A percentile compares a stretch with the other conserved stretches of the same genome.
Evolutionary conservation across 2,797 vertebrate genomes (phyloP).

Genomic region (Podarcis siculus): DNA sequence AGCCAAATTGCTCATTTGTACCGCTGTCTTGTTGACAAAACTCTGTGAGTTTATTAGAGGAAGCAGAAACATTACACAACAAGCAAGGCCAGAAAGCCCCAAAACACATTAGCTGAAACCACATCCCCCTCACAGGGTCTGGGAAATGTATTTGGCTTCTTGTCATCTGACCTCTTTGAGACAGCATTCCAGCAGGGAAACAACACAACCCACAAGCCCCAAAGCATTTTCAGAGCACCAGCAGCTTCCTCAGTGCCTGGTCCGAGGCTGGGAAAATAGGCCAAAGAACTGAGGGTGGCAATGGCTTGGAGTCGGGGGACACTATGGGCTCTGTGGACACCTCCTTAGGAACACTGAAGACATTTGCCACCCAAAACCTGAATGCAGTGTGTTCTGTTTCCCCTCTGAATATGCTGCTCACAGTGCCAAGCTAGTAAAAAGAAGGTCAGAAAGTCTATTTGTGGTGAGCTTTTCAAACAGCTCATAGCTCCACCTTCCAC

Average conservation of each 20-base stretch:
- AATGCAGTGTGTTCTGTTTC: not conserved
- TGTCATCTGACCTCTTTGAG: slow-evolving; percentile 19
- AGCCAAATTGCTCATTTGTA: no score
- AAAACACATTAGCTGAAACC: not conserved
- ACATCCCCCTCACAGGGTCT: not conserved
- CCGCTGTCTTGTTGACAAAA: no score
- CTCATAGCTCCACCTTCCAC: not conserved
- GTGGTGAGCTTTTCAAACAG: not conserved
- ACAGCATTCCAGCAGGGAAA: slow-evolving; percentile 14
- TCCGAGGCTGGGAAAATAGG: no score
- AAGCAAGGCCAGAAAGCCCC: slow-evolving; percentile 13
- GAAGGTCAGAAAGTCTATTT: not conserved
- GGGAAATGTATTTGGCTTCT: slow-evolving; percentile 3
- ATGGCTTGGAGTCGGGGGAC: not conserved
- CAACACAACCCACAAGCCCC: not conserved
- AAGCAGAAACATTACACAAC: not conserved
- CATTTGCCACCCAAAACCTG: not conserved
- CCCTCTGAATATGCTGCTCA: not conserved
- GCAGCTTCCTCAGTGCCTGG: not conserved
- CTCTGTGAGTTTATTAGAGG: not conserved
- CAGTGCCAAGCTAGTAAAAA: not conserved
- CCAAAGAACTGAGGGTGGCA: not conserved
- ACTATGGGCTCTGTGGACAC: not conserved
- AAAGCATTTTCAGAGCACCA: not conserved
- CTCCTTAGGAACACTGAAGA: not conserved